Conservation (phyloP, 2,888 invertebrate species). For the Heliconius ethilla region DNA sequence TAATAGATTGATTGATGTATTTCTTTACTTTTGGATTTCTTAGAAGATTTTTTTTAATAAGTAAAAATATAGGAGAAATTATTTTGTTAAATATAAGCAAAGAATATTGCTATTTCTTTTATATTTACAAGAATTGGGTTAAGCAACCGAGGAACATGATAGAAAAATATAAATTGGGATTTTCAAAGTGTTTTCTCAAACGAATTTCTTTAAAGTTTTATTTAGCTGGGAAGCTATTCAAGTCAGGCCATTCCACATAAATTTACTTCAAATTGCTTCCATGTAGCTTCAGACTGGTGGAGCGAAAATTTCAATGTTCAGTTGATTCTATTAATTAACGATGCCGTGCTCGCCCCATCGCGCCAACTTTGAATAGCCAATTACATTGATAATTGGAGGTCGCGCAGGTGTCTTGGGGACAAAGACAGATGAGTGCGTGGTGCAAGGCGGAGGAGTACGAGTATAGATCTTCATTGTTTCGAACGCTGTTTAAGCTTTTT, state of each 20-base stretch:
- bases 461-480: too few species aligned
- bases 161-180: slow-evolving; percentile 14
- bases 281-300: slow-evolving; percentile 58
- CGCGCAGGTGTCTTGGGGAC: slow-evolving; percentile 74
- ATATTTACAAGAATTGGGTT: neutral
- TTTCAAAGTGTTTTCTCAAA: slow-evolving; percentile 15
- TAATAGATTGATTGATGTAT: too few species aligned
- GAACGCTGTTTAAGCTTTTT: too few species aligned
- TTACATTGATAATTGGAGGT: slow-evolving; percentile 80
- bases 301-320: slow-evolving; percentile 78
- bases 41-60: too few species aligned
- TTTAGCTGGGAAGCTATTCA: slow-evolving; percentile 39
- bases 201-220: slow-evolving; percentile 32
- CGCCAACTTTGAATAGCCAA: slow-evolving; percentile 77
- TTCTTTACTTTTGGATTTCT: too few species aligned
- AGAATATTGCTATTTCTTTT: neutral
- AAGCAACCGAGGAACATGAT: neutral
- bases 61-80: too few species aligned
- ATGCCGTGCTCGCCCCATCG: slow-evolving; percentile 72
- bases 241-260: slow-evolving; percentile 57
- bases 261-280: slow-evolving; percentile 54
- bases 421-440: slow-evolving; percentile 55
- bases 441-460: slow-evolving; percentile 33
- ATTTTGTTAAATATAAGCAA: neutral
- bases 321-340: slow-evolving; percentile 78